Evolutionary conservation across 2,113 vertebrate genomes (phyloP), one percentile per base, ranked within the genome.

Genomic region (Platichthys stellatus): DNA sequence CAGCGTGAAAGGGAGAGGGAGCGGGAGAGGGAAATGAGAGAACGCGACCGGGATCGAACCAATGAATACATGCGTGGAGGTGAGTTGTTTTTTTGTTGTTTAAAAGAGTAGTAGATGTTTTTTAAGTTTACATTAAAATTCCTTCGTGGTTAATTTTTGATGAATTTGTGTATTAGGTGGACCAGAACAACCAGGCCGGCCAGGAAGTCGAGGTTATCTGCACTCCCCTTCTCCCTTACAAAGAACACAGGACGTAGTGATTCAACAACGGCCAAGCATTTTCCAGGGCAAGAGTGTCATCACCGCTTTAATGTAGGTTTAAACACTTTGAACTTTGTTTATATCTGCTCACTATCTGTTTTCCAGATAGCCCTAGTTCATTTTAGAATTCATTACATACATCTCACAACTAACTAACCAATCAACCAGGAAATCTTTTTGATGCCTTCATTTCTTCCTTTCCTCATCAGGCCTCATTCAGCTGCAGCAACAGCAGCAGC

Each of bases 221-320:
- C 97, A 97, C 35, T 97, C 97, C 1, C 94, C 97, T 0, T 98
- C 97, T 3, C 97, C 98, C 9, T 98, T 97, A 0, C 92, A 97
- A 58, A 94, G 97, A 88, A 92, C 95, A 17, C 97, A 97, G 91
- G 98, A 99, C 47, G 93, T 94, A 38, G 94, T 98, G 9, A 87
- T 98, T 71, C 97, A 96, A 75, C 98, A 98, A 78, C 94, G 98
- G 73, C 97, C 97, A n/a, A 99, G 97, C 80, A 97, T 99, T 90
- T 99, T 99, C 90, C 97, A 98, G 86, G 96, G 96, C 86, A 98
- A 98, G 80, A 98, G 97, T 58, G 97, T 99, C 49, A 99, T 98
- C 89, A 99, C 97, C 2, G 95, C 96, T 67, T 89, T 98, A 80
- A 97, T 99, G 98, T 98, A 93, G 85, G 97, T 72, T 47, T 35